A percentile compares a stretch with the other conserved stretches of the same genome.
Conservation (phyloP, 2,888 invertebrate species). For the Mesorhabditis spiculigera region DNA sequence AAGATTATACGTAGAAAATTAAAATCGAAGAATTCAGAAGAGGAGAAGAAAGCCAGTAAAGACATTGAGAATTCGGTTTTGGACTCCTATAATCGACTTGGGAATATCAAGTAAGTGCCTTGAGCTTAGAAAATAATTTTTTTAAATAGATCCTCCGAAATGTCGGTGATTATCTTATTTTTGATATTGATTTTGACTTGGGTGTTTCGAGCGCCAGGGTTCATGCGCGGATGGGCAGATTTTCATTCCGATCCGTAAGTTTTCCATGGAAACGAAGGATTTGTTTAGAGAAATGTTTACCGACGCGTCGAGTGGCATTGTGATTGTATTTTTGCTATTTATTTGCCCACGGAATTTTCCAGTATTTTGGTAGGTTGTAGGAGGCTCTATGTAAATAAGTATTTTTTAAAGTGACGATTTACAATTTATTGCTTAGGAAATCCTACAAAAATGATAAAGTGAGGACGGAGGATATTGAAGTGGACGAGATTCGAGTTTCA, state of each 20-base stretch:
- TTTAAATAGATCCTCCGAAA: constrained; percentile 22
- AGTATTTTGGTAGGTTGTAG: not conserved
- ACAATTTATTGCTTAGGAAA: too few species aligned
- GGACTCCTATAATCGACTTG: constrained; percentile 18
- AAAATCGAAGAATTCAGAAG: not conserved
- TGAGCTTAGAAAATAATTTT: not conserved
- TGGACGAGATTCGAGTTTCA: too few species aligned
- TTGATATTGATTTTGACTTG: constrained; percentile 23
- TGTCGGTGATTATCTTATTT: constrained; percentile 21
- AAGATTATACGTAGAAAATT: not conserved
- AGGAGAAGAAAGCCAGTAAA: not conserved
- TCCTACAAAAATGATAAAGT: too few species aligned
- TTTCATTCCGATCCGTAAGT: constrained; percentile 13
- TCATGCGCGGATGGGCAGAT: constrained; percentile 24
- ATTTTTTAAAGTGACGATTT: too few species aligned
- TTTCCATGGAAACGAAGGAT: not conserved
- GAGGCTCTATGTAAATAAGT: too few species aligned
- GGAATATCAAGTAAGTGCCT: constrained; percentile 20
- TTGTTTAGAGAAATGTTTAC: constrained; percentile 7
- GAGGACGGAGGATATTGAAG: too few species aligned
- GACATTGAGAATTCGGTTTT: not conserved
- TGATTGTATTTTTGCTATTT: constrained; percentile 25
- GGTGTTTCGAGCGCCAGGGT: constrained; percentile 30
- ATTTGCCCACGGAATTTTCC: constrained; percentile 23
- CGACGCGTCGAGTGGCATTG: constrained; percentile 26